Percentiles rank a stretch among this genome's conserved stretches.
Evolutionary conservation across 2,797 vertebrate species (phyloP).

Genomic region (Uromys caudimaculatus): DNA sequence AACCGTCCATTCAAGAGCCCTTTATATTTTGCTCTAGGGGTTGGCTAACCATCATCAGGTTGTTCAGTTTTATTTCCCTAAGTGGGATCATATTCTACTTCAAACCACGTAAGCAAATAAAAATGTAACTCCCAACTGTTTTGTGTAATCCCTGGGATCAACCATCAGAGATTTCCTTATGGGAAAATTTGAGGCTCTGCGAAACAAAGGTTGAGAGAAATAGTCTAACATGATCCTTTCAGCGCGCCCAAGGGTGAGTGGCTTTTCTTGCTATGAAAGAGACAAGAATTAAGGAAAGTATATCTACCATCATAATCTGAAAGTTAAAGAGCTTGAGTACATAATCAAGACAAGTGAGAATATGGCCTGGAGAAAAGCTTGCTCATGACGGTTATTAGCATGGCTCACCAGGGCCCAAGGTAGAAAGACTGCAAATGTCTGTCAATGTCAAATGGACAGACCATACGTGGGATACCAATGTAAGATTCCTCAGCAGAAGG

Average conservation of each 20-base stretch:
- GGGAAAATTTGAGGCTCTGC: background rate
- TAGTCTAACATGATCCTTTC: background rate
- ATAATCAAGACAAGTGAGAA: background rate
- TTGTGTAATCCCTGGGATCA: background rate
- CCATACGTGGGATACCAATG: background rate
- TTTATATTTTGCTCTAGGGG: background rate
- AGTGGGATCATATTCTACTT: background rate
- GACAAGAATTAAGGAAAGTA: background rate
- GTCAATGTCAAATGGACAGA: background rate
- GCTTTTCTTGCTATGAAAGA: background rate
- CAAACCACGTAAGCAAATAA: conserved; percentile 48
- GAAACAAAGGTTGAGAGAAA: background rate
- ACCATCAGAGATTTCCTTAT: background rate
- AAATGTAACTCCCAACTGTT: background rate
- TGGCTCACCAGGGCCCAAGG: background rate
- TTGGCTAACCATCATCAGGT: background rate
- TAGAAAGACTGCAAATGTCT: background rate
- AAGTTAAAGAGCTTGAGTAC: background rate
- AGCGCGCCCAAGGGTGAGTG: background rate
- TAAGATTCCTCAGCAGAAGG: background rate
- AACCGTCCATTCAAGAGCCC: background rate
- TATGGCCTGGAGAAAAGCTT: background rate
- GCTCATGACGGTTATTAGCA: background rate
- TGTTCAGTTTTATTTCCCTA: conserved; percentile 23
- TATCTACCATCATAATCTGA: background rate